Percentiles rank a stretch among this genome's conserved stretches.
phyloP scores from a whole-genome alignment of 1,140 invertebrate genomes.

The Apolygus lucorum region DNA sequence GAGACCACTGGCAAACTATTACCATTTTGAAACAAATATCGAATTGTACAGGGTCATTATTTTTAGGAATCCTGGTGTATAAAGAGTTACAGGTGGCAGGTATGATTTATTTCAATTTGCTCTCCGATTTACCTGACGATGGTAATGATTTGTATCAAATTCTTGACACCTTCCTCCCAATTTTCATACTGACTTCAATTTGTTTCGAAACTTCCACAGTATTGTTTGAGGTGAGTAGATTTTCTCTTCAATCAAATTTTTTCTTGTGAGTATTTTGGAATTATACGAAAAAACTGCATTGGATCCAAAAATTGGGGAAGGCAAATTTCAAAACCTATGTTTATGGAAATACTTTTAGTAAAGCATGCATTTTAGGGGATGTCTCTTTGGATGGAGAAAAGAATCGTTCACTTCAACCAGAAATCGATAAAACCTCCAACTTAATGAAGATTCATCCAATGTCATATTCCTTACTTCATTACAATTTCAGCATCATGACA shows the following conservation, averaged over 20 bases:
- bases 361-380: neutral
- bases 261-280: neutral
- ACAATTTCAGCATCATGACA: too few relatives aligned
- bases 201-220: neutral
- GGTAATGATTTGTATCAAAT: neutral
- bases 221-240: neutral
- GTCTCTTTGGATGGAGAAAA: neutral
- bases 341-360: too few relatives aligned
- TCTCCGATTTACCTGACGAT: neutral
- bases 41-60: neutral
- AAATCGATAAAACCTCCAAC: too few relatives aligned
- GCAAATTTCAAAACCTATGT: too few relatives aligned
- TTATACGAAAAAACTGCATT: neutral
- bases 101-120: neutral
- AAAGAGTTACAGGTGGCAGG: neutral
- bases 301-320: too few relatives aligned
- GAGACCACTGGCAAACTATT: neutral
- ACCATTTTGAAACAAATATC: neutral
- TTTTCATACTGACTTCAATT: neutral
- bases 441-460: too few relatives aligned
- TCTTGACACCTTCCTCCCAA: neutral
- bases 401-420: neutral
- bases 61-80: neutral
- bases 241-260: neutral
- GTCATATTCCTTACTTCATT: too few relatives aligned